Percentiles rank a stretch among this genome's conserved stretches.
phyloP scores from a whole-genome alignment of 2,888 invertebrate species.

The Aporophyla nigra region DNA sequence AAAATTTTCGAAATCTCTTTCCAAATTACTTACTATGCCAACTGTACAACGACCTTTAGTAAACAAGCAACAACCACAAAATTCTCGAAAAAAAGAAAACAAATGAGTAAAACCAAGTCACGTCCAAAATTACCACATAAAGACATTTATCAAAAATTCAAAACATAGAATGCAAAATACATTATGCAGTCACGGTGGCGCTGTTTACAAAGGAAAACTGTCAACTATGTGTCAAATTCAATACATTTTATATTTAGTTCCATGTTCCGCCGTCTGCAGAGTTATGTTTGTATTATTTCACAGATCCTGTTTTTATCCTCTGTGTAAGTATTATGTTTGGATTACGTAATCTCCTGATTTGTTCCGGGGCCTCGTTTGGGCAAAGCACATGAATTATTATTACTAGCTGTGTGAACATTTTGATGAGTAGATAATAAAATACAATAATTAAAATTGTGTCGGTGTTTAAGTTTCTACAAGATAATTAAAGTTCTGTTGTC shows the following conservation, averaged over 20 bases:
- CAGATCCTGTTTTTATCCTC: conserved; percentile 59
- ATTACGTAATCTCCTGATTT: conserved; percentile 66
- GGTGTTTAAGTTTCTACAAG: neutral
- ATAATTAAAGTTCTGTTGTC: neutral
- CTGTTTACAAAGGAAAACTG: conserved; percentile 25
- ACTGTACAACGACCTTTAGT: too few relatives aligned
- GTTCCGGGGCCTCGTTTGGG: conserved; percentile 60
- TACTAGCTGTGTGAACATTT: conserved; percentile 37
- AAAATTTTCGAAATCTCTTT: neutral
- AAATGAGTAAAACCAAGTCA: conserved; percentile 20
- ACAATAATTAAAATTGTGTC: conserved; percentile 35
- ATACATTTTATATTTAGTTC: conserved; percentile 6
- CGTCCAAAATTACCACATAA: conserved; percentile 45
- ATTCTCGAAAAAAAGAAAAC: neutral
- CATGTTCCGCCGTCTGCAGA: neutral
- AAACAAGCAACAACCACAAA: conserved; percentile 10
- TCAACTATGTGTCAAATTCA: conserved; percentile 15
- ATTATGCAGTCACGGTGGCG: conserved; percentile 8
- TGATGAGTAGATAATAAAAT: conserved; percentile 19
- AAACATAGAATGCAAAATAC: conserved; percentile 14
- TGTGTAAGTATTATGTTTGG: conserved; percentile 11
- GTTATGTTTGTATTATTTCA: neutral
- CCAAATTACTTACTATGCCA: neutral
- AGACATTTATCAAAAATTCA: conserved; percentile 36
- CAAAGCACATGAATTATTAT: conserved; percentile 49